Base-by-base conservation (phyloP, 2,888 invertebrate species). In the Abscondita cerata region DNA sequence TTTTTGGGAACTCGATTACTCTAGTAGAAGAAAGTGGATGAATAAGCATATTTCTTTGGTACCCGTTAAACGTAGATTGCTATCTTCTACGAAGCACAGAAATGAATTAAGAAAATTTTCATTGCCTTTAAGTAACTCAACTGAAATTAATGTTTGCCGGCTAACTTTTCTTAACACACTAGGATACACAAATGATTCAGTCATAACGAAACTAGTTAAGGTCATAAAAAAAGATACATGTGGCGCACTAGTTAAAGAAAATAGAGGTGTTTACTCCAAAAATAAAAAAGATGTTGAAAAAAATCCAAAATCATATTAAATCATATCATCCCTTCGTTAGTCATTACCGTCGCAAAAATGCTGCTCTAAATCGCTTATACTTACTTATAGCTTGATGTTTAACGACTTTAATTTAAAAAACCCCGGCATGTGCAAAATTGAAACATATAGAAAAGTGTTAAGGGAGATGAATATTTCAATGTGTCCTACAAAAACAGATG, bases 301-400 rank as follows among this genome's bases (percentile, higher is more conserved):
- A 34, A 3, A 50, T 50, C 15, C 9, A 6, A 11, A 34, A 9
- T 6, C 50, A 50, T 33, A 50, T 50, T 6, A 38, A 52, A 34
- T 11, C 38, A 5, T 52, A 52, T 16, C 33, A 52, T 16, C 52
- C 52, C n/a, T 52, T 19, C 19, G 52, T 52, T 15, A 52, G 65
- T 56, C 51, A 65, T 19, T 38, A 47, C 9, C 8, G 40, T 9
- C n/a, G 40, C 1, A 11, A 19, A 11, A 47, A 55, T 47, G 46
- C 47, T 34, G 46, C 55, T n/a, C n/a, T n/a, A 4, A 55, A 55
- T 55, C n/a, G n/a, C n/a, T n/a, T n/a, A n/a, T n/a, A n/a, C n/a
- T n/a, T n/a, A 34, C 55, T 11, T 9, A 47, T 36, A 47, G 19
- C 11, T n/a, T 9, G 1, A 36, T 47, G 55, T 46, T 13, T 47